Percentiles rank a stretch among this genome's conserved stretches.
These are phyloP conservation scores for Sebastes trivittatus DNA, from an alignment of 2,797 vertebrate species.

Conservation along the genomic window DNA sequence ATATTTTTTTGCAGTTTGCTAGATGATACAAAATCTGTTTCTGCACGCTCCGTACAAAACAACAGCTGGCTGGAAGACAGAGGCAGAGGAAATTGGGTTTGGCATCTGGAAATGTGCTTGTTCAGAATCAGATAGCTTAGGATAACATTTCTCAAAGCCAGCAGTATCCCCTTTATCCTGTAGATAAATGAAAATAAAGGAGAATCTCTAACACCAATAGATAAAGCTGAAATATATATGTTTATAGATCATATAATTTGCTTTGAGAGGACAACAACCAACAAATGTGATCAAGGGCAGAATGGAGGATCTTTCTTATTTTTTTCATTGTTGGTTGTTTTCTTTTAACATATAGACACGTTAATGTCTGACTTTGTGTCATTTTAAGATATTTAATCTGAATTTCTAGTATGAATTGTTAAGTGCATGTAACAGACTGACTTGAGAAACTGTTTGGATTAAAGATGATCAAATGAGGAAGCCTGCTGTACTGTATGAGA, in stretches of 20 bases:
- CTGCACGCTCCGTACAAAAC: constrained; percentile 25
- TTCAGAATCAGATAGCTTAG: constrained; percentile 31
- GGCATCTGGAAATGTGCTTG: constrained; percentile 51
- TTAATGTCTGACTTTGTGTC: background rate
- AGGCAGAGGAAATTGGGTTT: constrained; percentile 42
- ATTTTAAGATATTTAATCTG: background rate
- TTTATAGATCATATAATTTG: background rate
- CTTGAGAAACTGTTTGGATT: background rate
- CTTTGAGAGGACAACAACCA: background rate
- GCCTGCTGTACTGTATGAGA: background rate
- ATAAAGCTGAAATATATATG: constrained; percentile 3
- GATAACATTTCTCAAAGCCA: constrained; percentile 39
- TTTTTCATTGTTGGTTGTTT: background rate
- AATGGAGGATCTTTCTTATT: background rate
- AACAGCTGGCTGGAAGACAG: constrained; percentile 40
- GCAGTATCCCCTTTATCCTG: constrained; percentile 11
- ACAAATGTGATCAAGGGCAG: background rate
- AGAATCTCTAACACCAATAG: background rate
- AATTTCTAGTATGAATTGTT: background rate
- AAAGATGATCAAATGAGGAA: background rate
- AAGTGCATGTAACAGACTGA: background rate
- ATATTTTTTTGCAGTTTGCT: constrained; percentile 22
- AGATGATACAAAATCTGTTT: constrained; percentile 24
- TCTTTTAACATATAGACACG: background rate
- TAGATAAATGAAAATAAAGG: constrained; percentile 19